Conservation (phyloP, 2,797 vertebrate genomes). For the Myripristis jacobus region DNA sequence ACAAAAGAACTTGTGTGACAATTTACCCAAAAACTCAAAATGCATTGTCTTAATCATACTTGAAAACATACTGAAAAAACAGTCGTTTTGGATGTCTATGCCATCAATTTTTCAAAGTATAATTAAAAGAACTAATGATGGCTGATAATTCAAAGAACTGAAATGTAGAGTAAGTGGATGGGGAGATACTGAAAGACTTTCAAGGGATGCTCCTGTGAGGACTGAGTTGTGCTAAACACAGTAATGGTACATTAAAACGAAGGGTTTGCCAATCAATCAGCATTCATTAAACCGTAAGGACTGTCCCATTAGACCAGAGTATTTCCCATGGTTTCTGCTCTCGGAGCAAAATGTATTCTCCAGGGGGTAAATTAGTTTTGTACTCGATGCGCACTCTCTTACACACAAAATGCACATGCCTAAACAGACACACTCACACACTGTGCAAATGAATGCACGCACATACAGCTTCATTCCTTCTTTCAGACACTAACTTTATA, state of each 20-base stretch:
- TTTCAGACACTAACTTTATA: conserved; percentile 1
- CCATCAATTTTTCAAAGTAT: conserved; percentile 25
- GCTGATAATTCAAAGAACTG: conserved; percentile 13
- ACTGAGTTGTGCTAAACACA: conserved; percentile 43
- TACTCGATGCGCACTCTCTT: conserved; percentile 3
- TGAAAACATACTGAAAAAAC: background rate
- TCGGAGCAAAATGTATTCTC: conserved; percentile 60
- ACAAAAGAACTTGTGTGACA: too few relatives aligned
- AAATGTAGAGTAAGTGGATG: conserved; percentile 12
- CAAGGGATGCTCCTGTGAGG: conserved; percentile 37
- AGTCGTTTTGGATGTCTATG: background rate
- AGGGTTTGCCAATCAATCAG: conserved; percentile 63
- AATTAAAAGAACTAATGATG: background rate
- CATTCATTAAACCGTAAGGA: conserved; percentile 64
- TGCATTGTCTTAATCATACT: too few relatives aligned
- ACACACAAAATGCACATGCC: conserved; percentile 2
- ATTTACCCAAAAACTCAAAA: too few relatives aligned
- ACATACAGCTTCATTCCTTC: background rate
- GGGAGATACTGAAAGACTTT: conserved; percentile 24
- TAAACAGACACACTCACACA: background rate
- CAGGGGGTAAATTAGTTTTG: conserved; percentile 64
- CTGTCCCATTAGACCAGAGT: conserved; percentile 59
- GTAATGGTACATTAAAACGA: conserved; percentile 56
- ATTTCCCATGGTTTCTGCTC: conserved; percentile 45
- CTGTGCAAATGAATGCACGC: background rate